A percentile compares a stretch with the other conserved stretches of the same genome.
phyloP scores from a whole-genome alignment of 2,797 vertebrate species.

The Euphonia xanthogaster region DNA sequence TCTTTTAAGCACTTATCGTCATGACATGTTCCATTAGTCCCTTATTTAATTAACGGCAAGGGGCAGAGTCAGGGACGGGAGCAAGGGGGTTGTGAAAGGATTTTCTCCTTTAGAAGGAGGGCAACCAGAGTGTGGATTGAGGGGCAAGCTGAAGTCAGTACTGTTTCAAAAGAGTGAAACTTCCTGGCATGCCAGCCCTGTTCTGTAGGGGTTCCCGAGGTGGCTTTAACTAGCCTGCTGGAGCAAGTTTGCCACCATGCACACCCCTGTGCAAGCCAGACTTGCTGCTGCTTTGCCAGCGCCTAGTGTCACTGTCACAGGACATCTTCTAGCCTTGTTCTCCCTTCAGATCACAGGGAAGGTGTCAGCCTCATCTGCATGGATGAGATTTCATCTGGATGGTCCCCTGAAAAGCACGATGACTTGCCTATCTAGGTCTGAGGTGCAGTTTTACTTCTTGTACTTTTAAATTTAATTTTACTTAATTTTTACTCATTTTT shows the following conservation, averaged over 20 bases:
- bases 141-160: neutral
- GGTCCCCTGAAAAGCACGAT: accelerated
- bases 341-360: neutral
- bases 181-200: neutral
- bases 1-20: slow-evolving; percentile 36
- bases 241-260: neutral
- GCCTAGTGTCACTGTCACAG: neutral
- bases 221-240: neutral
- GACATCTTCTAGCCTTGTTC: neutral
- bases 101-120: neutral
- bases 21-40: slow-evolving; percentile 31
- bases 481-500: neutral
- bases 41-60: neutral
- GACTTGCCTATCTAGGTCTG: neutral
- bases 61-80: neutral
- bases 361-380: neutral
- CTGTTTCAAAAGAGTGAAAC: neutral
- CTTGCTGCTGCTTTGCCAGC: neutral
- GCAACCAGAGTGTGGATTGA: neutral
- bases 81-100: neutral
- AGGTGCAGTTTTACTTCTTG: neutral
- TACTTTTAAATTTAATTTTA: neutral
- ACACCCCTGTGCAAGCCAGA: neutral
- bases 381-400: neutral
- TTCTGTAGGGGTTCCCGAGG: neutral